Base-by-base conservation (phyloP, 2,113 vertebrate genomes). In the Cavia porcellus region DNA sequence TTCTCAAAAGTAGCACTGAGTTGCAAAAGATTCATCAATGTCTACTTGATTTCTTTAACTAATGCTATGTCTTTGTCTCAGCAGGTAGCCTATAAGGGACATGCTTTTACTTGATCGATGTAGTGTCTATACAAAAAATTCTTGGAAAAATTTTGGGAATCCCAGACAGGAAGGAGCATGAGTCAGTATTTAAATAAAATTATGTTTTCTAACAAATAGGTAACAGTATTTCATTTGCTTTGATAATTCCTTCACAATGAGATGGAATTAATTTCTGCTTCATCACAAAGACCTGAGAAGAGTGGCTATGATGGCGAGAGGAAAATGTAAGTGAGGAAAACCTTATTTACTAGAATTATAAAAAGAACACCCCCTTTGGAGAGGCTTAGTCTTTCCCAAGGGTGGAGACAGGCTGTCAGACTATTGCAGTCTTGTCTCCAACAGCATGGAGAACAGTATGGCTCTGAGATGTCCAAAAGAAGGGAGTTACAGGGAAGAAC, bases 1-100 rank as follows among this genome's bases (percentile, higher is more conserved):
- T 89, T 17, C 32, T 64, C 66, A 57, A 88, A 96, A 35, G 1
- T 47, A 25, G 28, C 17, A 47, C 11, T 85, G 25, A 82, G 45
- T 83, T 90, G 35, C 45, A 94, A 95, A 45, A 80, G n/a, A 90
- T 87, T 81, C 30, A 75, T 92, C 20, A 75, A 47, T 1, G 22
- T 35, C 32, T 35, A 68, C 64, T 35, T 68, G 64, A 68, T 68
- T 68, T 68, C 64, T 68, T 32, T 66, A 66, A 30, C 61, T 77
- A 93, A 94, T 30, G 24, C 25, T 90, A 2, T 25, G 42, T 68
- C 25, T 75, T 81, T 81, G 8, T 59, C 45, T 38, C 38, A 50
- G 10, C 55, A 19, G 17, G 7, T 5, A 82, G 11, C 11, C 45
- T 80, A 86, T 2, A 81, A 64, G 62, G 66, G 25, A 13, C 64